Evolutionary conservation across 2,888 invertebrate genomes (phyloP).

Genomic region (Polydesmus complanatus): DNA sequence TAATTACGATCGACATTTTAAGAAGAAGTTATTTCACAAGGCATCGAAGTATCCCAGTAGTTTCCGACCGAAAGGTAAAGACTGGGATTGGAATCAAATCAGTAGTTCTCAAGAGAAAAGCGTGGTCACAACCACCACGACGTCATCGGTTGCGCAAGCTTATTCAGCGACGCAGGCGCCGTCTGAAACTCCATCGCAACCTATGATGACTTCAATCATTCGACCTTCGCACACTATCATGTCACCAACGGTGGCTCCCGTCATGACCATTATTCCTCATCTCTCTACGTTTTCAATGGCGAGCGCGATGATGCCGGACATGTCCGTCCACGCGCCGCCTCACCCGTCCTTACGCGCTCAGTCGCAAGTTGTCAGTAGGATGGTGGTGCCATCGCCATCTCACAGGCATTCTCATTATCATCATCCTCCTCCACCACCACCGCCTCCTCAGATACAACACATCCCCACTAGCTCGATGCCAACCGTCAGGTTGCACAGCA

Average conservation of each 20-base stretch:
- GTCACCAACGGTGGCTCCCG: background rate
- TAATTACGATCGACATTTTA: constrained; percentile 18
- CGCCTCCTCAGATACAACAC: too few relatives aligned
- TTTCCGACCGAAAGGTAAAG: constrained; percentile 56
- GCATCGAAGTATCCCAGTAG: constrained; percentile 41
- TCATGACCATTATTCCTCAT: constrained; percentile 12
- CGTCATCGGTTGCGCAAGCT: background rate
- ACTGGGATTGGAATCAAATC: constrained; percentile 47
- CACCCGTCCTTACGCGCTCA: background rate
- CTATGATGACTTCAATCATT: background rate
- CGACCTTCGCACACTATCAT: background rate
- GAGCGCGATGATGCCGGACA: constrained; percentile 12
- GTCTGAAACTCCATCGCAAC: background rate
- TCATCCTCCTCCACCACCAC: too few relatives aligned
- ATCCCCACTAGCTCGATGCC: background rate
- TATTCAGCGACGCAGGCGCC: background rate
- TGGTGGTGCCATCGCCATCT: background rate
- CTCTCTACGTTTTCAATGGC: constrained; percentile 7
- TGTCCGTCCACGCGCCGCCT: constrained; percentile 14
- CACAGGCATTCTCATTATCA: too few relatives aligned
- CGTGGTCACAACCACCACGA: background rate
- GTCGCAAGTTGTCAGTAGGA: background rate
- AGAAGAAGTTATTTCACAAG: constrained; percentile 19
- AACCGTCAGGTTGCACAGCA: background rate
- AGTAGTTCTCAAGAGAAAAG: constrained; percentile 1